Evolutionary conservation across 92 coral and sea anemone genomes (phyloP).

Genomic region (Ricordea florida): DNA sequence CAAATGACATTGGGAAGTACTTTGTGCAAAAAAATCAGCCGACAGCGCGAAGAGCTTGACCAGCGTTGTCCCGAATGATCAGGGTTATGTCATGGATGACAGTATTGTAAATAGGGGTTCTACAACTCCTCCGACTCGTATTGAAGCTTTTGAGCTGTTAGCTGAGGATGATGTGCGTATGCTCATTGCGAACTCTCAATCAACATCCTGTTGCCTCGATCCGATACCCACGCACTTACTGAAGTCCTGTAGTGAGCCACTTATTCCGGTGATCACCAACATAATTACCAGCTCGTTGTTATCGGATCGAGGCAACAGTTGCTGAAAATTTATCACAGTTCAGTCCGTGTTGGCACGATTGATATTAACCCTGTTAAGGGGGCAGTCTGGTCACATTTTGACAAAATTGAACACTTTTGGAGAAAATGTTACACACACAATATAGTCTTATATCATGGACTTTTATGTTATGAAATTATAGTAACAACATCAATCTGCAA

Average conservation of each 20-base stretch:
- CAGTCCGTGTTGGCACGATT: too few relatives aligned
- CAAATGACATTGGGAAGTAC: conserved; percentile 16
- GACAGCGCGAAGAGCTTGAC: conserved; percentile 32
- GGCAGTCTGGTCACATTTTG: not conserved
- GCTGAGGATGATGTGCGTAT: not conserved
- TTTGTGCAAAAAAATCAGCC: conserved; percentile 34
- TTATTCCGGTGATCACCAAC: too few relatives aligned
- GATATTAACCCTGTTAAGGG: too few relatives aligned
- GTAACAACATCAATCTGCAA: not conserved
- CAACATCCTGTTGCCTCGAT: conserved; percentile 4
- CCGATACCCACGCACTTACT: conserved; percentile 6
- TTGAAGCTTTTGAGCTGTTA: not conserved
- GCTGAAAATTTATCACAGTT: too few relatives aligned
- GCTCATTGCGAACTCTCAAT: not conserved
- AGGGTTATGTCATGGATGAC: not conserved
- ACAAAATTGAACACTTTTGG: not conserved
- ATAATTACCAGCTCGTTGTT: too few relatives aligned
- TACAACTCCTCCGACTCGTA: not conserved
- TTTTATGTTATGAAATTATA: not conserved
- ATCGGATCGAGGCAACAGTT: too few relatives aligned
- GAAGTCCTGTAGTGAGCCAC: not conserved
- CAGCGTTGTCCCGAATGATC: conserved; percentile 8
- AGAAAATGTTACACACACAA: not conserved
- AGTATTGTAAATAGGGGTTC: not conserved
- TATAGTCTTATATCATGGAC: not conserved